These are phyloP conservation scores for Copsychus sechellarum DNA, from an alignment of 2,113 vertebrate species.

Conservation along the genomic window DNA sequence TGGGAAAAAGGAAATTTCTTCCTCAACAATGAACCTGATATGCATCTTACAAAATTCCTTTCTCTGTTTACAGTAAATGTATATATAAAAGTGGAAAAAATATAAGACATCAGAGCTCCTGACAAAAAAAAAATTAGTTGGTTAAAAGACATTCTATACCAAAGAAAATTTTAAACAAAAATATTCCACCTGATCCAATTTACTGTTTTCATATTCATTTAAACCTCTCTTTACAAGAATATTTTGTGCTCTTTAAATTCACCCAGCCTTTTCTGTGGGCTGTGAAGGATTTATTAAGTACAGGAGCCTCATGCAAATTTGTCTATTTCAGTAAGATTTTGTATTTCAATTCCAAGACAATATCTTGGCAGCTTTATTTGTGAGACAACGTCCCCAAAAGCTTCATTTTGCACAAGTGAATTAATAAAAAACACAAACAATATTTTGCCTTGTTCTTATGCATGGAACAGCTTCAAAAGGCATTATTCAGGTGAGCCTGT, in stretches of 20 bases:
- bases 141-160: neutral
- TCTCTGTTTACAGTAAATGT: neutral
- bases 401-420: neutral
- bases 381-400: neutral
- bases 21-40: neutral
- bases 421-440: neutral
- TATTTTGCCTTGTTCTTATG: neutral
- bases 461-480: neutral
- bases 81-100: neutral
- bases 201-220: neutral
- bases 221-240: neutral
- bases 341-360: neutral
- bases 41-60: neutral
- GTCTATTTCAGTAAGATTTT: neutral
- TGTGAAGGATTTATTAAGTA: neutral
- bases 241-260: neutral
- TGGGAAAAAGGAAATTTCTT: neutral
- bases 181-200: neutral
- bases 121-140: neutral
- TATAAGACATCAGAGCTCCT: accelerated
- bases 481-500: neutral
- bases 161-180: neutral
- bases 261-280: neutral
- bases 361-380: neutral
- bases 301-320: neutral